phyloP scores from a whole-genome alignment of 2,888 invertebrate species.

The Diploptera punctata region DNA sequence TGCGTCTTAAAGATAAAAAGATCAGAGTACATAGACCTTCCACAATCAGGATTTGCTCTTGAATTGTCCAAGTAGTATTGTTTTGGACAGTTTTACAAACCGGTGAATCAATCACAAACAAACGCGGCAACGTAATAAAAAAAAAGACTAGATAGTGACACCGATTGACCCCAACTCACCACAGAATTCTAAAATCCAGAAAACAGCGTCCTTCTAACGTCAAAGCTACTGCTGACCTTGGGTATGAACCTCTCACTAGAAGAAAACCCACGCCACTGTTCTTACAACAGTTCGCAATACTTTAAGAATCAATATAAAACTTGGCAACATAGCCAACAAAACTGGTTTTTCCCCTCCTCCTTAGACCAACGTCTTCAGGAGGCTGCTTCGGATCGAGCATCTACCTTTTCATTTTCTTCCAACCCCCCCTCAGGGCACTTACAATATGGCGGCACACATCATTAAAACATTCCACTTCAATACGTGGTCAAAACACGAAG shows the following conservation, averaged over 20 bases:
- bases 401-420: conserved; percentile 16
- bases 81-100: neutral
- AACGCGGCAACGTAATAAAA: conserved; percentile 38
- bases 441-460: neutral
- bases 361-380: neutral
- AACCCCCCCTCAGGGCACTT: neutral
- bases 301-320: conserved; percentile 8
- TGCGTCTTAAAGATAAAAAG: too few relatives aligned
- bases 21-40: too few relatives aligned
- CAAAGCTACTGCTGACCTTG: neutral
- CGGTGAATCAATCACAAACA: neutral
- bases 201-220: neutral
- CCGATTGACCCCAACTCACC: conserved; percentile 33
- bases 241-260: neutral
- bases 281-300: conserved; percentile 19
- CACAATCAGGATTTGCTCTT: too few relatives aligned
- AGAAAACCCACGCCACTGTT: conserved; percentile 9
- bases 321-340: conserved; percentile 25
- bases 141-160: conserved; percentile 39
- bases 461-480: conserved; percentile 29
- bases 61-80: too few relatives aligned
- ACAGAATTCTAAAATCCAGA: neutral
- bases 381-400: conserved; percentile 12
- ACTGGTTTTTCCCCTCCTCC: conserved; percentile 16
- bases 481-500: neutral